Evolutionary conservation across 2,888 invertebrate species (phyloP).

Genomic region (Cephus nigrinus): DNA sequence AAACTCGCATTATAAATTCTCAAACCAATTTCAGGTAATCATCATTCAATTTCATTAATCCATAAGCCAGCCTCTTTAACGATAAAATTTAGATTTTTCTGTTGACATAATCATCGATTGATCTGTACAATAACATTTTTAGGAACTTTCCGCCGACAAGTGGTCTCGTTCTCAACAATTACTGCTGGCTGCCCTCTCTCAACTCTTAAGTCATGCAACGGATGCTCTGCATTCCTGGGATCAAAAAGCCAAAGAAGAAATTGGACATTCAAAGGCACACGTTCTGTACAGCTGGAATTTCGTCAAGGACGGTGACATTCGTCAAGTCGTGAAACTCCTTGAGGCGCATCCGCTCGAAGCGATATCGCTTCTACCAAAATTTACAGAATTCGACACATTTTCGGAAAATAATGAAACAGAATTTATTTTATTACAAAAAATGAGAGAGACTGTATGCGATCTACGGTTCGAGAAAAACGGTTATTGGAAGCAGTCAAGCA

Average conservation of each 20-base stretch:
- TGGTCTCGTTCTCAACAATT: conserved; percentile 15
- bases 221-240: not conserved
- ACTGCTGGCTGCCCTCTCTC: conserved; percentile 45
- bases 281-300: conserved; percentile 48
- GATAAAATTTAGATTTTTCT: not conserved
- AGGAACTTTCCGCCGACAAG: not conserved
- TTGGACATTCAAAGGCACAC: not conserved
- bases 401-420: conserved; percentile 9
- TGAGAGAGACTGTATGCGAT: conserved; percentile 42
- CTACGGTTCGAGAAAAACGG: conserved; percentile 33
- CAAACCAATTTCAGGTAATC: not conserved
- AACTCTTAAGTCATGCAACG: conserved; percentile 41
- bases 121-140: not conserved
- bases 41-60: not conserved
- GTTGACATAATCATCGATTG: not conserved
- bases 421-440: conserved; percentile 27
- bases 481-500: conserved; percentile 43
- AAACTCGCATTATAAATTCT: not conserved
- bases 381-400: not conserved
- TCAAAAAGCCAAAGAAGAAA: not conserved
- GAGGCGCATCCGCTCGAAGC: conserved; percentile 51
- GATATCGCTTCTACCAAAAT: conserved; percentile 41
- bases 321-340: conserved; percentile 49
- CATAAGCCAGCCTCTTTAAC: not conserved
- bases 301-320: conserved; percentile 43